Base-by-base conservation (phyloP, 2,113 vertebrate species). In the Poicephalus meyeri region DNA sequence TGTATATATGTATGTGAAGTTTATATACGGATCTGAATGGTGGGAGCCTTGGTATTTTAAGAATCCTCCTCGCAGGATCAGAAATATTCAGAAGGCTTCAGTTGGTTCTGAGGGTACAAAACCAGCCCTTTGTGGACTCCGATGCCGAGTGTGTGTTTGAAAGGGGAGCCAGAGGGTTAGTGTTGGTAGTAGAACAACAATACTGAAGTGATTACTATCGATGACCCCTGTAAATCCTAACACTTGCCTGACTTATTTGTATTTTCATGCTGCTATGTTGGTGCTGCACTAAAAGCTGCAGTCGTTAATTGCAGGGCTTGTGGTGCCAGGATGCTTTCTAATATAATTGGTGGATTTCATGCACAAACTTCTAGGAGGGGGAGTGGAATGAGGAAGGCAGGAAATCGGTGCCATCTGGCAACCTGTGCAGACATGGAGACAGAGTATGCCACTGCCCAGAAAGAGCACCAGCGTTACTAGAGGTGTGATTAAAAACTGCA, bases 281-380 rank as follows among this genome's bases (percentile, higher is more conserved):
- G 61, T 96, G 84, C 88, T 95, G 96, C 83, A n/a, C 88, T 93
- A 94, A 96, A 95, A 96, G 96, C 96, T 95, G 53, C 72, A 91
- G 88, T 95, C 96, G 76, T 87, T 95, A 85, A 97, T 96, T 91
- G 69, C 76, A 91, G 91, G 85, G 89, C 79, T 97, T 86, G 81
- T n/a, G 80, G 89, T 96, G 88, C 84, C 95, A 97, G 37, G 88
- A 88, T 95, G 92, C 90, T 91, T 96, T 91, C 90, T 89, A 96
- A 92, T 86, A 91, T 93, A 93, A 97, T 97, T 82, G 96, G 73
- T 82, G 68, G 93, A 90, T 97, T 97, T 97, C 86, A 93, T 90
- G 96, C 92, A 86, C 88, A 61, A 79, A 91, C 89, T 96, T 94
- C 83, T 82, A 21, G 44, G 93, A 95, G 92, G 92, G 93, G 92